Evolutionary conservation across 2,888 invertebrate genomes (phyloP).

Genomic region (Tipula lateralis): DNA sequence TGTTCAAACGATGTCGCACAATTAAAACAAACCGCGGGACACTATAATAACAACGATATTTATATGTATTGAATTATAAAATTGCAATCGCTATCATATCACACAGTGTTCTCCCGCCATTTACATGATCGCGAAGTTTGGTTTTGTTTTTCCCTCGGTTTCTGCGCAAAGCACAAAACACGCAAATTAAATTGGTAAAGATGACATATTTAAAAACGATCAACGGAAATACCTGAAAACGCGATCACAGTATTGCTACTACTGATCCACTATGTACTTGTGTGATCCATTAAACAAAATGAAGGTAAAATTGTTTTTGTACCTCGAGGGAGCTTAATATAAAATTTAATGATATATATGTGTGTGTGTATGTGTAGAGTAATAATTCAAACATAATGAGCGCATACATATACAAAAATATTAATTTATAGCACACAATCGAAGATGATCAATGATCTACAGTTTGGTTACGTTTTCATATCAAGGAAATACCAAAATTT

Average conservation of each 20-base stretch:
- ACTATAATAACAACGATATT: background rate
- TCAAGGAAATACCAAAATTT: background rate
- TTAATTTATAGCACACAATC: background rate
- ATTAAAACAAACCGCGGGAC: slow-evolving; percentile 13
- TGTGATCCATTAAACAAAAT: background rate
- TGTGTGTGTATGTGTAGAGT: background rate
- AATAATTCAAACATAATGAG: background rate
- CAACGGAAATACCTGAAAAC: background rate
- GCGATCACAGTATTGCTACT: background rate
- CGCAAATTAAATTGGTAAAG: background rate
- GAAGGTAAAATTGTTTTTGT: background rate
- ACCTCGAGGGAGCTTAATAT: background rate
- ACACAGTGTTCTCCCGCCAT: background rate
- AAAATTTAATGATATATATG: background rate
- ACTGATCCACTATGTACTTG: background rate
- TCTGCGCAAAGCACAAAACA: no score
- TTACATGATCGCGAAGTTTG: background rate
- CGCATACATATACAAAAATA: background rate
- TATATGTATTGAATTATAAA: background rate
- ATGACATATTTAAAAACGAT: slow-evolving; percentile 1
- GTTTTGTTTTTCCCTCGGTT: background rate
- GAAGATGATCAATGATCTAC: background rate
- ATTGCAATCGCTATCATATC: background rate
- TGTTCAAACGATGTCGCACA: background rate
- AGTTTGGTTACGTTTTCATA: background rate